phyloP scores from a whole-genome alignment of 2,113 vertebrate species.

The Triplophysa dalaica region DNA sequence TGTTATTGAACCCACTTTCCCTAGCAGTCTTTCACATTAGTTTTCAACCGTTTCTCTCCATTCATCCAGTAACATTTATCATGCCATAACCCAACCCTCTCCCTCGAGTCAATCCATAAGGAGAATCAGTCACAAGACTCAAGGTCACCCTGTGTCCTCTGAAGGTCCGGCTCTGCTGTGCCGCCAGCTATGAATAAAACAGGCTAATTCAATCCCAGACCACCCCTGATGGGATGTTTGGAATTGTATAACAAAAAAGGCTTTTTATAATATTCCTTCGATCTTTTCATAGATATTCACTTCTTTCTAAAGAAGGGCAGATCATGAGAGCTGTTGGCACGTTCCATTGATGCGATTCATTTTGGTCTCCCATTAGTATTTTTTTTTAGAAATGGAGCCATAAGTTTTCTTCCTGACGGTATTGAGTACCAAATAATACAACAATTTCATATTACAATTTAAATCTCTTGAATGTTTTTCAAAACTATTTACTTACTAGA shows the following conservation, averaged over 20 bases:
- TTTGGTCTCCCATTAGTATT: too few species aligned
- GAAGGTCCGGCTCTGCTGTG: not conserved
- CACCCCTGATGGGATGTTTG: not conserved
- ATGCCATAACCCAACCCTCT: not conserved
- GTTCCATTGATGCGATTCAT: not conserved
- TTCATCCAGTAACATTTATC: not conserved
- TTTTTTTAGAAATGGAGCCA: too few species aligned
- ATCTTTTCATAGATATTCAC: not conserved
- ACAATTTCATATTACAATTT: too few species aligned
- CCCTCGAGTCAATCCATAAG: not conserved
- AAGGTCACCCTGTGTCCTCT: slow-evolving; percentile 19
- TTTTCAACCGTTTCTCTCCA: not conserved
- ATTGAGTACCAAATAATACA: too few species aligned
- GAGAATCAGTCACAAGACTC: slow-evolving; percentile 14
- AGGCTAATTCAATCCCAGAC: slow-evolving; percentile 21
- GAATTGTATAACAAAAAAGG: not conserved
- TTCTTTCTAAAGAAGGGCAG: not conserved
- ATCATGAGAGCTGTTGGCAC: not conserved
- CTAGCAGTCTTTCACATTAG: not conserved
- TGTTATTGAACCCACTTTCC: not conserved
- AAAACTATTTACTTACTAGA: too few species aligned
- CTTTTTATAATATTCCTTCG: not conserved
- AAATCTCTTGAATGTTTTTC: too few species aligned
- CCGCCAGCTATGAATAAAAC: slow-evolving; percentile 25
- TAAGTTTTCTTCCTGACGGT: too few species aligned